Percentiles rank a stretch among this genome's conserved stretches.
phyloP scores from a whole-genome alignment of 2,888 invertebrate species.

The Brachyptera risi region DNA sequence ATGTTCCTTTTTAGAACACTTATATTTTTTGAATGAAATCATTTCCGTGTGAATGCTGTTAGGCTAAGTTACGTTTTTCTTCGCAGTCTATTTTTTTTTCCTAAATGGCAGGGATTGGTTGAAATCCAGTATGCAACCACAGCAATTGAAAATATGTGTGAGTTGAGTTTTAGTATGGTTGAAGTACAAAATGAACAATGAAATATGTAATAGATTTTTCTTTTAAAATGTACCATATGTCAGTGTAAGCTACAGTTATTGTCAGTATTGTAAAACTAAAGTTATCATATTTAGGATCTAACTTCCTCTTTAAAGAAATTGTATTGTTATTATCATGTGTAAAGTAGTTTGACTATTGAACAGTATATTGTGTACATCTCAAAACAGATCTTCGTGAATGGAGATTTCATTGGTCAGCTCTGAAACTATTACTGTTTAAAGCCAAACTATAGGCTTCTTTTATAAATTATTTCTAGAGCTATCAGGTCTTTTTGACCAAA shows the following conservation, averaged over 20 bases:
- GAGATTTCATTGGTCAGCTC: too few species aligned
- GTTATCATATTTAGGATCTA: slow-evolving; percentile 22
- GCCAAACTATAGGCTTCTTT: slow-evolving; percentile 18
- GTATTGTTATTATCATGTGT: slow-evolving; percentile 1
- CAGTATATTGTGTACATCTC: not conserved
- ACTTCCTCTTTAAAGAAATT: slow-evolving; percentile 23
- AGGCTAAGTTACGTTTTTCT: slow-evolving; percentile 12
- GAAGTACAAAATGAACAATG: slow-evolving; percentile 22
- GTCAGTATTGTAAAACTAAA: slow-evolving; percentile 32
- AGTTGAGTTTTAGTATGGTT: slow-evolving; percentile 16
- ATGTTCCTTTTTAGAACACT: slow-evolving; percentile 30
- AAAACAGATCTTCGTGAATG: too few species aligned
- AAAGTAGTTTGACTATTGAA: too few species aligned
- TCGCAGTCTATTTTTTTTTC: slow-evolving; percentile 8
- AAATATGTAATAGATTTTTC: not conserved
- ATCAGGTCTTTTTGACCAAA: slow-evolving; percentile 25
- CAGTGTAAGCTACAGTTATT: slow-evolving; percentile 26
- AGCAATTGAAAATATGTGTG: not conserved
- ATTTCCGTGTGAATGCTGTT: slow-evolving; percentile 15
- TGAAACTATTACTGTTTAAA: not conserved
- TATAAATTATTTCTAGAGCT: slow-evolving; percentile 25
- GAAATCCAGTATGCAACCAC: not conserved
- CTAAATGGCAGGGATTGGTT: slow-evolving; percentile 17
- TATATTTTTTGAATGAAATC: slow-evolving; percentile 13
- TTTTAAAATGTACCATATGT: slow-evolving; percentile 24